Base-by-base conservation (phyloP, 2,888 invertebrate species). In the Hanleya hanleyi region DNA sequence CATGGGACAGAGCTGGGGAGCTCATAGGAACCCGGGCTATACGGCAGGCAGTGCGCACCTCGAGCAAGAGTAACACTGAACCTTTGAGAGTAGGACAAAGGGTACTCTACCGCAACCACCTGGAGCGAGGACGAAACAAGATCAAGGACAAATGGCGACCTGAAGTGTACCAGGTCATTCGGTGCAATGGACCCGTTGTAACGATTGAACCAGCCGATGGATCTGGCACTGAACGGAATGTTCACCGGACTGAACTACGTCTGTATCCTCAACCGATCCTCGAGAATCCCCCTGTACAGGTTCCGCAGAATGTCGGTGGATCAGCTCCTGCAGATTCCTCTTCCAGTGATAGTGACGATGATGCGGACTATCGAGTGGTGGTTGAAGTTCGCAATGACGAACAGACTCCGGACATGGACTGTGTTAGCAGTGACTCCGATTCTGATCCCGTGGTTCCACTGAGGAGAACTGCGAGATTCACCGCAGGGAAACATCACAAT, bases 171-270 rank as follows among this genome's bases (percentile, higher is more conserved):
- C n/a, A n/a, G n/a, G 7, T 64, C 35, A 35, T 26, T 4, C 35
- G 29, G 15, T 15, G 15, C 29, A 36, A 37, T 35, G 22, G 18
- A 36, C 5, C 38, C 18, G 35, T 64, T 64, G 38, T 35, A 64
- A 29, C 33, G 26, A 70, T 74, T 15, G 73, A 74, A 37, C 26
- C 64, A 18, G 73, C 57, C 6, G 76, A 74, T 69, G 76, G 74
- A 32, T 38, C 74, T 57, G 74, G 76, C 18, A 70, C 68, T 18
- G 36, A 26, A 9, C 70, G 37, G 33, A 71, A 38, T 61, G 69
- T 74, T 3, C 70, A 61, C n/a, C 35, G 76, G 26, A 41, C 61
- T 37, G 73, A 76, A 67, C 37, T 74, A 15, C 18, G 7, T 4
- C 22, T 29, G 2, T 57, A 32, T 57, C 57, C 18, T 4, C 26